phyloP scores from a whole-genome alignment of 2,888 invertebrate species.

The Pyrrhia umbra region DNA sequence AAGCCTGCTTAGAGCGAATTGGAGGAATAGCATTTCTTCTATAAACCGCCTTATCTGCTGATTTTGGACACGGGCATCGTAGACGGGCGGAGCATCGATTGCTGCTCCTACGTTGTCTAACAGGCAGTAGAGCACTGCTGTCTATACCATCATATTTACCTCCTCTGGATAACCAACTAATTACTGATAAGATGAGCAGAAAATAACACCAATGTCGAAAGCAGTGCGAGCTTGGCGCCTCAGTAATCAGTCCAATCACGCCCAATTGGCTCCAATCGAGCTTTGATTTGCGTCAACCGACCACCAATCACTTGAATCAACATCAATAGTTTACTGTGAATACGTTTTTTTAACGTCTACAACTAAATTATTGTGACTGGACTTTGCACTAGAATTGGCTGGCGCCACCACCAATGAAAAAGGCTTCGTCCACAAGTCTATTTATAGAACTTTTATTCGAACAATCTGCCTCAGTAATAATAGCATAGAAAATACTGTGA shows the following conservation, averaged over 20 bases:
- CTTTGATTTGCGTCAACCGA: conserved; percentile 68
- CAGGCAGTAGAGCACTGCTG: no score
- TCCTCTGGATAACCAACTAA: conserved; percentile 2
- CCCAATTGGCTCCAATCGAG: conserved; percentile 71
- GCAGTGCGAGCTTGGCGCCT: conserved; percentile 60
- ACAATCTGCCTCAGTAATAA: neutral
- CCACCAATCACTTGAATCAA: conserved; percentile 58
- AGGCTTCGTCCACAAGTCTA: neutral
- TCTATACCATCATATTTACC: no score
- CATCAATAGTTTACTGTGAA: conserved; percentile 57
- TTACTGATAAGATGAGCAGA: conserved; percentile 34
- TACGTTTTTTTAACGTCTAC: conserved; percentile 63
- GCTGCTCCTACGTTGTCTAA: no score
- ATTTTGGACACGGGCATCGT: no score
- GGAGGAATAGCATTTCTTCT: no score
- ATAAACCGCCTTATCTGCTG: no score
- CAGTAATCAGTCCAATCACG: conserved; percentile 61
- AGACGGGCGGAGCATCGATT: no score
- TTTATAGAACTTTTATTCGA: neutral
- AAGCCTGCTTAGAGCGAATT: no score
- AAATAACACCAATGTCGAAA: conserved; percentile 49
- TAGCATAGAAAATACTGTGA: neutral
- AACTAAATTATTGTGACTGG: conserved; percentile 59
- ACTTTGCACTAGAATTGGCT: conserved; percentile 53
- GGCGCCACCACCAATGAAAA: conserved; percentile 38